Evolutionary conservation across 1,140 invertebrate genomes (phyloP).

Genomic region (Steinernema khuongi): DNA sequence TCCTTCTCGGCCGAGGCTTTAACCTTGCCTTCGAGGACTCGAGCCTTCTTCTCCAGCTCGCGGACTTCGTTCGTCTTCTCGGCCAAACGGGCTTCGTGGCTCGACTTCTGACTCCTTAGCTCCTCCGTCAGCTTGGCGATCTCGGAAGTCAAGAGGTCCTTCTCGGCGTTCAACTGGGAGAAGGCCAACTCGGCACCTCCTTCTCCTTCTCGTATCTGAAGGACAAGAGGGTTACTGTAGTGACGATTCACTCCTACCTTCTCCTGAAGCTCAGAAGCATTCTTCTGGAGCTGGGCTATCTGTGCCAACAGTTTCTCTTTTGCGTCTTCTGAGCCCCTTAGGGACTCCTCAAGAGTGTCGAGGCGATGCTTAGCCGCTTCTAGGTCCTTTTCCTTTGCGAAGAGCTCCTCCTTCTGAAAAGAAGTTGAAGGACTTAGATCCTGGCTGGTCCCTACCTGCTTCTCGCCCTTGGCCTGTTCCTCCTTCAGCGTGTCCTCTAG

Average conservation of each 20-base stretch:
- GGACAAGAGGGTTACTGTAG: constrained; percentile 12
- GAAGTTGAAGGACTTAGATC: not conserved
- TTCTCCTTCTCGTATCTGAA: constrained; percentile 24
- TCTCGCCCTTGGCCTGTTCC: not conserved
- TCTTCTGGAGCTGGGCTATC: too few species aligned
- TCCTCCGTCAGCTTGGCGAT: constrained; percentile 26
- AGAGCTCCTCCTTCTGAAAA: not conserved
- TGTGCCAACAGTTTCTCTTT: too few species aligned
- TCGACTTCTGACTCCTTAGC: constrained; percentile 17
- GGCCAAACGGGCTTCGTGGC: constrained; percentile 1
- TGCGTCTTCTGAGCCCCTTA: constrained; percentile 20
- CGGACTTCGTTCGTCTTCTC: constrained; percentile 16
- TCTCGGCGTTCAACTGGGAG: too few species aligned
- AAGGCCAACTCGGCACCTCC: constrained; percentile 30
- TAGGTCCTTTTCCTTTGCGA: not conserved
- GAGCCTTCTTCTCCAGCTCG: constrained; percentile 13
- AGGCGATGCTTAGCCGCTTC: not conserved
- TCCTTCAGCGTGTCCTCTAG: not conserved
- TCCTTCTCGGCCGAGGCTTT: too few species aligned
- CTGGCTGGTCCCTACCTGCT: not conserved
- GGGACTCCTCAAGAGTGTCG: not conserved
- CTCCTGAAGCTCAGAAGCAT: not conserved
- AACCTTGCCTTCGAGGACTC: too few species aligned
- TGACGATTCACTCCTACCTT: not conserved
- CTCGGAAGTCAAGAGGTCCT: too few species aligned